Evolutionary conservation across 1,140 invertebrate genomes (phyloP), one percentile per base, ranked within the genome.

Genomic region (Drosophila kepulauana): DNA sequence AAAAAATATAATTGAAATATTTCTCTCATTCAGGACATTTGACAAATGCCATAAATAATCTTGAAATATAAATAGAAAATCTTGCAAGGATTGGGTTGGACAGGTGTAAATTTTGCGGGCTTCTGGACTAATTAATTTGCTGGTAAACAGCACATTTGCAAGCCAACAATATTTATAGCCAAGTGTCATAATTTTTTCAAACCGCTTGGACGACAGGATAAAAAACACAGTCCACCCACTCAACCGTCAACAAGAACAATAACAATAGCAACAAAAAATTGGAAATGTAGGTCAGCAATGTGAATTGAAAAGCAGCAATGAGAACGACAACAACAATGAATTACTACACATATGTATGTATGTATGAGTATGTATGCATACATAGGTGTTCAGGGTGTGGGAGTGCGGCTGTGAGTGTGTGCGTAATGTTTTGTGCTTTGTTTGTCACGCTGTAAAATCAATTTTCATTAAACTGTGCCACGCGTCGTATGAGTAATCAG

Each of bases 401-500:
- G 33, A 63, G 54, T 75, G 78, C 49, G 15, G 45, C 33, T n/a
- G 15, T 25, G 54, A 11, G 20, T 69, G 63, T 72, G 70, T 69
- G 63, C 69, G 75, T 38, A 16, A 30, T 61, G 25, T 38, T 64
- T 52, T 69, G 38, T 58, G 74, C 63, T 70, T 58, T 63, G 43
- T 80, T 87, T 82, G 82, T 77, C 77, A 75, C 84, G 78, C 80
- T 82, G 84, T 88, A 88, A 88, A 88, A 88, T 89, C 85, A 88
- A 88, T 88, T 88, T 89, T 79, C 85, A 89, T 89, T 75, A 89
- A 88, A 87, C 43, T 80, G 66, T 79, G 75, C 85, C 78, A 79
- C 75, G 70, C 75, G 75, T 78, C 81, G 75, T 88, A 85, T 88
- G 85, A 89, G 85, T 89, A 88, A 89, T 89, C 85, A 79, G 78